Base-by-base conservation (phyloP, 2,888 invertebrate genomes). In the Mesorhabditis sp. region DNA sequence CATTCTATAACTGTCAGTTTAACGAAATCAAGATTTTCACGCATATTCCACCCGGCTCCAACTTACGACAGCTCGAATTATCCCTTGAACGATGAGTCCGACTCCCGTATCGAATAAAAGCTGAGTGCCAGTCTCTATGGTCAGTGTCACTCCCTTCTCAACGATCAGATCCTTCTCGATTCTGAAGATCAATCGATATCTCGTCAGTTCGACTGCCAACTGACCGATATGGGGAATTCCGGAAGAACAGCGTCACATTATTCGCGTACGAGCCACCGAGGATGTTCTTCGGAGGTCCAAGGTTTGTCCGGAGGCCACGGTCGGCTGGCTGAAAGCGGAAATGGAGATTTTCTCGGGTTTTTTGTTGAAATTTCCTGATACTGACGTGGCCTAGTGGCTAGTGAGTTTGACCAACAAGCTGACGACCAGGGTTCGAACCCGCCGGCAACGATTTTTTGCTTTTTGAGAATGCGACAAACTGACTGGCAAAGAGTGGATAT, bases 1-100 rank as follows among this genome's bases (percentile, higher is more conserved):
- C 28, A 28, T 28, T 28, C 2, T 28, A 28, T 28, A 28, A 28
- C 28, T 28, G 28, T 28, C 28, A 28, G 28, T 28, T 28, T 28
- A 28, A 28, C 28, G 28, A 28, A 28, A 28, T 28, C 28, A 28
- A 28, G 28, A 28, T 28, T 28, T 28, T 28, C 28, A 28, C 28
- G 28, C 28, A 28, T 28, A 28, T 28, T 28, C 28, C 28, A 28
- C 28, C 28, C 28, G 28, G 28, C 28, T 28, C 43, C 7, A 70
- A 77, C 80, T 76, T 89, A 96, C 96, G 90, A 92, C 90, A 69
- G 95, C 95, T 72, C 91, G 90, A 45, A 97, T 89, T 77, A 92
- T 90, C 80, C 97, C 97, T 83, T 92, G 90, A 65, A 97, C 92
- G 44, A 93, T 94, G 85, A 98, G 91, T 75, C 96, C 96, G 81